phyloP scores from a whole-genome alignment of 2,797 vertebrate species.

The Glyptemys insculpta region DNA sequence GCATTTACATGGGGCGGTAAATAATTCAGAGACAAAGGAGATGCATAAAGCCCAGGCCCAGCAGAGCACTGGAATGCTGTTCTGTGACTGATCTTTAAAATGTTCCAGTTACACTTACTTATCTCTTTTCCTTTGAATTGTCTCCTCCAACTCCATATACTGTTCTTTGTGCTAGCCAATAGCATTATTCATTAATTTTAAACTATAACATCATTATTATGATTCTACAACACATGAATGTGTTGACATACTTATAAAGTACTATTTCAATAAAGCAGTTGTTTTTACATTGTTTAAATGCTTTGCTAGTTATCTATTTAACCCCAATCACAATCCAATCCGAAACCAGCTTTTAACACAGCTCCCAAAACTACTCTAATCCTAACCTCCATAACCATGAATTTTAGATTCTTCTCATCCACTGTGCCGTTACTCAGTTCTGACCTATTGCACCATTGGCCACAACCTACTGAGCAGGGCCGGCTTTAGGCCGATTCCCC shows the following conservation, averaged over 20 bases:
- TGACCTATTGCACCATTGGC: neutral
- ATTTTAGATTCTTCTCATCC: neutral
- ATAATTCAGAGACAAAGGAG: neutral
- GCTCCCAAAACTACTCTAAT: neutral
- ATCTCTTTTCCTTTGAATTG: neutral
- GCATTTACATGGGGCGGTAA: neutral
- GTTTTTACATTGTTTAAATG: neutral
- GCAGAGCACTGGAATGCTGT: neutral
- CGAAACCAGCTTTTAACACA: too few species aligned
- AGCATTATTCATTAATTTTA: neutral
- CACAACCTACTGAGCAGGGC: too few species aligned
- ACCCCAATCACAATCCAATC: neutral
- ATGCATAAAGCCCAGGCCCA: neutral
- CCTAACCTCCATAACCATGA: neutral
- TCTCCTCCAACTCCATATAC: neutral
- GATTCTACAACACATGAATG: neutral
- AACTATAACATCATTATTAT: neutral
- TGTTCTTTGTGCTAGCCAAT: neutral
- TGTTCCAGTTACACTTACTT: neutral
- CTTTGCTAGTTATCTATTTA: neutral
- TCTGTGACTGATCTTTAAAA: neutral
- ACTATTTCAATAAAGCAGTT: neutral
- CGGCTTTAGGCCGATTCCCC: too few species aligned
- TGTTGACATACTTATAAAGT: neutral
- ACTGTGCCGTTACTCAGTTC: neutral